phyloP scores from a whole-genome alignment of 2,888 invertebrate species.

The Xylocampa areola region DNA sequence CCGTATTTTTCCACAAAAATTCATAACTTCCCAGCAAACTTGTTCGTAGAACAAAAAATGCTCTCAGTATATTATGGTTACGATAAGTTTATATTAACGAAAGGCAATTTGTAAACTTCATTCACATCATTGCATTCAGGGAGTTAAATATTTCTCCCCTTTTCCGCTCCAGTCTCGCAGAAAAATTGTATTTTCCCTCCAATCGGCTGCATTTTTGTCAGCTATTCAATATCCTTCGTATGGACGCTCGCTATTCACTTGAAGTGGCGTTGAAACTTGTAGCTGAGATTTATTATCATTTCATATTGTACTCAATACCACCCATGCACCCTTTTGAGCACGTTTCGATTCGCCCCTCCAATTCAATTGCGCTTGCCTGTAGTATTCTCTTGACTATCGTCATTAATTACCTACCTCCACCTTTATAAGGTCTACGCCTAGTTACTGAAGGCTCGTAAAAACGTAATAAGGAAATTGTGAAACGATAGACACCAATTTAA shows the following conservation, averaged over 20 bases:
- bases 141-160: constrained; percentile 9
- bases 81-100: too few species aligned
- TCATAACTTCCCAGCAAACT: too few species aligned
- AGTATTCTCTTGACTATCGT: background rate
- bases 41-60: too few species aligned
- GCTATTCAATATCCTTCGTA: constrained; percentile 20
- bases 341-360: constrained; percentile 14
- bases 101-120: background rate
- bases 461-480: too few species aligned
- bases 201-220: constrained; percentile 14
- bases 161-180: constrained; percentile 11
- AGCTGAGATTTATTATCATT: constrained; percentile 23
- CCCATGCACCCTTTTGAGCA: constrained; percentile 34
- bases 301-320: constrained; percentile 7
- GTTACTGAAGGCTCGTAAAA: too few species aligned
- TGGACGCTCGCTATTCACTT: constrained; percentile 2
- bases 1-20: too few species aligned
- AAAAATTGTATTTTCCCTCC: constrained; percentile 24
- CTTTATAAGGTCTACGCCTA: too few species aligned
- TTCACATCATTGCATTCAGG: constrained; percentile 7
- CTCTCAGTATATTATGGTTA: too few species aligned
- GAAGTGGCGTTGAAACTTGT: constrained; percentile 14
- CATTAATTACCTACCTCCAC: constrained; percentile 13
- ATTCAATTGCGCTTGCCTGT: constrained; percentile 6
- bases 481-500: too few species aligned